Conservation (phyloP, 2,113 vertebrate genomes). For the Delphinus delphis region DNA sequence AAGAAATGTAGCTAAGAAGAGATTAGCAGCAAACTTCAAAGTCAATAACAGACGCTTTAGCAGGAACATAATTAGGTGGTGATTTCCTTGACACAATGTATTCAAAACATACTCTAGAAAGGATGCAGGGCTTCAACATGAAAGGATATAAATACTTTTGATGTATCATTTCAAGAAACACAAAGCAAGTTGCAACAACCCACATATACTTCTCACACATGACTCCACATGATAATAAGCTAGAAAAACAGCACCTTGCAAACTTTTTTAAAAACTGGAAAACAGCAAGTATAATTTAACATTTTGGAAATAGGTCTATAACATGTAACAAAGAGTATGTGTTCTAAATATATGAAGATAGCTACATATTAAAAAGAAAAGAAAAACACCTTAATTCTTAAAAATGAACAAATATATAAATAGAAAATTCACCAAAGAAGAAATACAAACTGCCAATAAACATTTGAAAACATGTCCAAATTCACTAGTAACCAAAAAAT, state of each 20-base stretch:
- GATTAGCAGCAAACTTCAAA: slow-evolving; percentile 65
- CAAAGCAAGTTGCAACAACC: slow-evolving; percentile 49
- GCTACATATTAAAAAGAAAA: not conserved
- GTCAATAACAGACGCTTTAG: not conserved
- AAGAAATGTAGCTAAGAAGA: slow-evolving; percentile 38
- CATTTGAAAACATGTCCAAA: slow-evolving; percentile 1
- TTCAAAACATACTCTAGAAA: slow-evolving; percentile 54
- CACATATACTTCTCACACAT: slow-evolving; percentile 20
- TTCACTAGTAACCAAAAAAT: not conserved
- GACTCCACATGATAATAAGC: not conserved
- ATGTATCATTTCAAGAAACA: slow-evolving; percentile 55
- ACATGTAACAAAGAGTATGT: not conserved
- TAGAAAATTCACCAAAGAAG: not conserved
- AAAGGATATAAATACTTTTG: slow-evolving; percentile 52
- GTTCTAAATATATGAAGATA: not conserved
- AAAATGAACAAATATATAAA: slow-evolving; percentile 29
- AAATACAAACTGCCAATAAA: slow-evolving; percentile 17
- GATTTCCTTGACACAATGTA: slow-evolving; percentile 36
- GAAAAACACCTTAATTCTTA: not conserved
- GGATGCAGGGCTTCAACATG: slow-evolving; percentile 15
- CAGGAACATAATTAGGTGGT: slow-evolving; percentile 49
- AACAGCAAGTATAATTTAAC: not conserved
- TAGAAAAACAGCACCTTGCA: not conserved
- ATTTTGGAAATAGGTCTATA: slow-evolving; percentile 7
- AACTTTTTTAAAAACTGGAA: not conserved